Percentiles rank a stretch among this genome's conserved stretches.
These are phyloP conservation scores for Synaphobranchus kaupii DNA, from an alignment of 2,797 vertebrate species.

Conservation along the genomic window DNA sequence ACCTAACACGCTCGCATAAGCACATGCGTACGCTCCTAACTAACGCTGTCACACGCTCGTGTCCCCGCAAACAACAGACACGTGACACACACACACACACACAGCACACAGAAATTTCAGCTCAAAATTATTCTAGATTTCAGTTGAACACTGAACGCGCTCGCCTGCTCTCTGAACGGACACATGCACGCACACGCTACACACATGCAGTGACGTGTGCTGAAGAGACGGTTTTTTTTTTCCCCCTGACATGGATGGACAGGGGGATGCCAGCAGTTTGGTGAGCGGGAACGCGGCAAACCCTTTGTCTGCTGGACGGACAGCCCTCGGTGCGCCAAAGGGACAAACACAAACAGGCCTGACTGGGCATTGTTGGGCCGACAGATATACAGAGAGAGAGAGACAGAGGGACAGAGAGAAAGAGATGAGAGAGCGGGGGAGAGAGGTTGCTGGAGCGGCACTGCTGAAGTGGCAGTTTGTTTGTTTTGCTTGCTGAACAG, in stretches of 20 bases:
- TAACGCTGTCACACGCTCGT: neutral
- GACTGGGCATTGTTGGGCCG: constrained; percentile 13
- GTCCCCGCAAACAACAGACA: neutral
- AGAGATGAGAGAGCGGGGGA: neutral
- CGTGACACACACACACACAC: neutral
- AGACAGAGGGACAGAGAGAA: neutral
- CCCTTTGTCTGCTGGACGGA: neutral
- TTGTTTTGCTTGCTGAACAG: constrained; percentile 12
- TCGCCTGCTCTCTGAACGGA: neutral
- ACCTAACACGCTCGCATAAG: neutral
- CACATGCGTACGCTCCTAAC: neutral
- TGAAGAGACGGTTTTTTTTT: neutral
- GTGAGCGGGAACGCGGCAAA: neutral
- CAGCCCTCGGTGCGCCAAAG: neutral
- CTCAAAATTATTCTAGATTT: neutral
- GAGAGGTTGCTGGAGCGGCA: neutral
- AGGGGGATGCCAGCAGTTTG: neutral
- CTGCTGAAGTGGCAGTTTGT: constrained; percentile 18
- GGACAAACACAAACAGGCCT: neutral
- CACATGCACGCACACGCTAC: neutral
- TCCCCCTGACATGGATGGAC: neutral
- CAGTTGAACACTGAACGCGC: neutral
- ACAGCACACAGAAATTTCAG: neutral
- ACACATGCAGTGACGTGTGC: neutral
- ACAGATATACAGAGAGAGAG: neutral